Base-by-base conservation (phyloP, 2,888 invertebrate species). In the Smittia aterrima region DNA sequence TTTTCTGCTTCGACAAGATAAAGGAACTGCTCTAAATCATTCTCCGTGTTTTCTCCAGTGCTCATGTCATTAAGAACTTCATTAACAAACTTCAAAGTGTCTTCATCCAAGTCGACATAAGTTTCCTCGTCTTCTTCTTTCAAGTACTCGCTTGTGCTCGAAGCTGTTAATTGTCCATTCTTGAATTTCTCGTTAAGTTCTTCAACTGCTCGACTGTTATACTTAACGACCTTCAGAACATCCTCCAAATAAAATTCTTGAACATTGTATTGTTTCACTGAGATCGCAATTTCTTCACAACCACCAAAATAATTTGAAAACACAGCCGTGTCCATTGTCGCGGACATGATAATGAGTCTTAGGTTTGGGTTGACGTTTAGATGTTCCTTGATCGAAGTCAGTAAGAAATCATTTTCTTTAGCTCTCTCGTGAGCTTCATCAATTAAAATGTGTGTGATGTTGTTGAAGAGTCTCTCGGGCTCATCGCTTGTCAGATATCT, bases 351-450 rank as follows among this genome's bases (percentile, higher is more conserved):
- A 66, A 98, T 86, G 0, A 98, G 82, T 79, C 90, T 91, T 20
- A 97, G 84, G 75, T 92, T 87, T 76, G 89, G 88, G 80, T 88
- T 89, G 66, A 87, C 85, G 0, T 86, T 84, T 54, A 96, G 81
- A 11, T 90, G 87, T 79, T 95, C 92, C 53, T 91, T 87, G 71
- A 98, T 83, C 2, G 92, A 91, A 75, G 96, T 92, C 75, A 98
- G 84, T 58, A 98, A 86, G 82, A 98, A 97, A 83, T 98, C 98
- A 27, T 47, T 74, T 27, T 94, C 91, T 79, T 93, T 89, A 82
- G 97, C 96, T 0, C 98, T 87, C 81, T 98, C 98, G 82, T 98
- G 98, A 27, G 98, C 91, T 83, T 98, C 98, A 82, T 98, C 98
- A 79, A 97, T 89, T 71, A 94, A 89, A 58, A 94, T 85, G 81